Conservation (phyloP, 2,797 vertebrate genomes). For the Myripristis murdjan region DNA sequence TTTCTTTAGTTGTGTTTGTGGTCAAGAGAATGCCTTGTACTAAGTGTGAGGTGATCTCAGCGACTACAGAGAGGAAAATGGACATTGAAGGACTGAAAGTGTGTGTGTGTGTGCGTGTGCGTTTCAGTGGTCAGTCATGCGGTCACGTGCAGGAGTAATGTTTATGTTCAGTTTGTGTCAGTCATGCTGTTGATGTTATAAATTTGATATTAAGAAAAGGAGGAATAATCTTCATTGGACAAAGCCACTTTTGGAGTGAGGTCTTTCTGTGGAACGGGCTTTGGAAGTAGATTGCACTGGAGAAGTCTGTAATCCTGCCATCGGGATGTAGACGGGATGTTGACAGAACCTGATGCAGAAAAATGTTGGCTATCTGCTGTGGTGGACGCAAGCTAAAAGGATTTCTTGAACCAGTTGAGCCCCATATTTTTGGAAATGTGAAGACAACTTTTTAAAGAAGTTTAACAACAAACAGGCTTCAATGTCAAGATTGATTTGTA, state of each 20-base stretch:
- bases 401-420: conserved; percentile 3
- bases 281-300: conserved; percentile 76
- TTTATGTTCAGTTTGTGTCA: conserved; percentile 25
- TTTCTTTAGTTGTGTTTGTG: conserved; percentile 46
- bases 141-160: conserved; percentile 45
- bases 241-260: conserved; percentile 59
- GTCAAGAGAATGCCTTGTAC: conserved; percentile 74
- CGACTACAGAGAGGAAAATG: conserved; percentile 67
- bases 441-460: not conserved
- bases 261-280: conserved; percentile 53
- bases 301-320: conserved; percentile 22
- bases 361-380: not conserved
- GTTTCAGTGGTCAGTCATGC: too few species aligned
- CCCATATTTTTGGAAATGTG: not conserved
- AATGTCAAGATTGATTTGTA: not conserved
- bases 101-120: not conserved
- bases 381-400: not conserved
- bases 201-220: conserved; percentile 28
- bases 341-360: not conserved
- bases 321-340: conserved; percentile 20
- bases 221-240: conserved; percentile 40
- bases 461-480: not conserved
- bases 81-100: conserved; percentile 21
- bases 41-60: conserved; percentile 85
- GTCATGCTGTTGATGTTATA: conserved; percentile 32